Conservation (phyloP, 2,797 vertebrate species). For the Ambastaia sidthimunki region DNA sequence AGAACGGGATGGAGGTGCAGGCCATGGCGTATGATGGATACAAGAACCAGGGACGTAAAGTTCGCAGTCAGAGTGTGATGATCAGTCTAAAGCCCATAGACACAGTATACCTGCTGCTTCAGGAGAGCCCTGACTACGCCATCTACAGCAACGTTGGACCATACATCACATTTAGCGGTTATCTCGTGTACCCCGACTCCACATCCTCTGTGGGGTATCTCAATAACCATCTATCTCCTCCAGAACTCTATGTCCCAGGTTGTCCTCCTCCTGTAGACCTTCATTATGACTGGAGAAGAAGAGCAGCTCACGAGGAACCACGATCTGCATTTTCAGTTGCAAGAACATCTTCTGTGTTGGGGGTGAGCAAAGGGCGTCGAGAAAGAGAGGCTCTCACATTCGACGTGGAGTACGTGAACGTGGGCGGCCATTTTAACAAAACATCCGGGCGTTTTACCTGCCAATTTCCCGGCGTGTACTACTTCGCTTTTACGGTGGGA, state of each 20-base stretch:
- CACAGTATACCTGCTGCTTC: constrained; percentile 77
- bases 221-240: constrained; percentile 71
- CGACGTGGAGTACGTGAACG: constrained; percentile 82
- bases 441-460: constrained; percentile 78
- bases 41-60: constrained; percentile 76
- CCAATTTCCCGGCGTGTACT: constrained; percentile 76
- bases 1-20: constrained; percentile 81
- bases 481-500: constrained; percentile 82
- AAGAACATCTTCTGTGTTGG: constrained; percentile 74
- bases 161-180: constrained; percentile 83
- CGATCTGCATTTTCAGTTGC: constrained; percentile 82
- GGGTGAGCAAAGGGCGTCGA: constrained; percentile 65
- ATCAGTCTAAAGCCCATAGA: constrained; percentile 77
- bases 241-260: constrained; percentile 54
- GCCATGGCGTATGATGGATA: constrained; percentile 80
- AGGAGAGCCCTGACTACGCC: constrained; percentile 76
- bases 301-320: constrained; percentile 57
- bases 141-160: constrained; percentile 80
- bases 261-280: constrained; percentile 66
- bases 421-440: constrained; percentile 80
- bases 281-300: constrained; percentile 47
- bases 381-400: constrained; percentile 75
- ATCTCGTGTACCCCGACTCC: constrained; percentile 76
- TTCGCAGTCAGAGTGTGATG: constrained; percentile 82
- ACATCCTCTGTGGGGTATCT: constrained; percentile 58